Percentiles rank a stretch among this genome's conserved stretches.
Conservation (phyloP, 2,888 invertebrate species). For the Nymphalis c-album region DNA sequence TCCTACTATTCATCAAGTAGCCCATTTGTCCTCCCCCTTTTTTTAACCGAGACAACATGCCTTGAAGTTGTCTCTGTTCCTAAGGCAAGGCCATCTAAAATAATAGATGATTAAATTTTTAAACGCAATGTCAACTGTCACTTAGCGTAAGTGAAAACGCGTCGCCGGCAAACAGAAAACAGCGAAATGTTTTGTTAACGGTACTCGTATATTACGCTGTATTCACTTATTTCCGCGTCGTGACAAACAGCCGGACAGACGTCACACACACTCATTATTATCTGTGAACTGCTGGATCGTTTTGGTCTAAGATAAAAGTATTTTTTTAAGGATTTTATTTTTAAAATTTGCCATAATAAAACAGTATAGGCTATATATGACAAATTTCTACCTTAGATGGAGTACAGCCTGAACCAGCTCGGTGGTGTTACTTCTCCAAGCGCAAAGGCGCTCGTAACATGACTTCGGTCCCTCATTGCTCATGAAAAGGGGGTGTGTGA, state of each 20-base stretch:
- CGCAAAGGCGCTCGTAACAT: too few relatives aligned
- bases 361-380: too few relatives aligned
- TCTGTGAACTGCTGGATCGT: conserved; percentile 27
- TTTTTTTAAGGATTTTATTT: background rate
- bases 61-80: background rate
- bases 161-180: conserved; percentile 27
- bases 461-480: too few relatives aligned
- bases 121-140: conserved; percentile 1
- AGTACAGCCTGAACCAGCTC: too few relatives aligned
- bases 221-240: conserved; percentile 37
- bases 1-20: too few relatives aligned
- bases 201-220: conserved; percentile 32
- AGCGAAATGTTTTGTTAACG: conserved; percentile 34
- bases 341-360: background rate
- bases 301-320: conserved; percentile 19
- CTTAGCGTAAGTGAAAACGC: background rate
- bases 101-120: background rate
- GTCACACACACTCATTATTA: conserved; percentile 29
- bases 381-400: too few relatives aligned
- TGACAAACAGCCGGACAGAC: conserved; percentile 40
- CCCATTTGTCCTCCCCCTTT: too few relatives aligned
- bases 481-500: too few relatives aligned
- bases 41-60: too few relatives aligned
- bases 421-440: too few relatives aligned
- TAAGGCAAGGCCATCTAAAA: background rate